A percentile compares a stretch with the other conserved stretches of the same genome.
These are phyloP conservation scores for Unio delphinus DNA, from an alignment of 2,888 invertebrate species.

Conservation along the genomic window DNA sequence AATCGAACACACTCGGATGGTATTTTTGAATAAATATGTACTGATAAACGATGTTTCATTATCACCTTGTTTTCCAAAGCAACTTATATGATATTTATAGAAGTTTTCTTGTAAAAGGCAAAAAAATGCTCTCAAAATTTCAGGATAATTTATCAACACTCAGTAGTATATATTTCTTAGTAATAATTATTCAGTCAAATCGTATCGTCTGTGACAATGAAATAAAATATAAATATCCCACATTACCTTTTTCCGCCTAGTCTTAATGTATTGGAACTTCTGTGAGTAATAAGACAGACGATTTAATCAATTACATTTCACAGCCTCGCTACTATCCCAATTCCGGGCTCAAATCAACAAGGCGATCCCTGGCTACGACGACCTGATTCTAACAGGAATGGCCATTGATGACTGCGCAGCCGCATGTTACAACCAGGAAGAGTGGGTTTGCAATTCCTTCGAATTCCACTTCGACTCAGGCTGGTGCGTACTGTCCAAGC, in stretches of 20 bases:
- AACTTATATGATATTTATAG: no score
- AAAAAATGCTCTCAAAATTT: no score
- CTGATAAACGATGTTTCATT: no score
- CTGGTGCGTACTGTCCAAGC: slow-evolving; percentile 44
- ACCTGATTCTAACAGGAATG: slow-evolving; percentile 37
- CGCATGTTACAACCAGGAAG: slow-evolving; percentile 38
- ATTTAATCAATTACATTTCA: background rate
- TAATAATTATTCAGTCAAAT: no score
- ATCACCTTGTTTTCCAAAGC: no score
- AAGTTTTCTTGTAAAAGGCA: no score
- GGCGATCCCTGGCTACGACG: slow-evolving; percentile 41
- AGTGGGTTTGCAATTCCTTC: slow-evolving; percentile 54
- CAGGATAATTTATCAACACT: no score
- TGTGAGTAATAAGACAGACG: background rate
- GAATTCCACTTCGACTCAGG: slow-evolving; percentile 50
- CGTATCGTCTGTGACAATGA: no score
- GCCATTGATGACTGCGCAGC: slow-evolving; percentile 58
- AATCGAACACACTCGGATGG: no score
- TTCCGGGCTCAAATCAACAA: slow-evolving; percentile 41
- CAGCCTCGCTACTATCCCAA: slow-evolving; percentile 31
- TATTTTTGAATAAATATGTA: no score
- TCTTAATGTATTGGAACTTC: background rate
- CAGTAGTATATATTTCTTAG: no score
- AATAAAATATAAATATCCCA: background rate
- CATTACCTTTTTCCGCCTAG: background rate